Evolutionary conservation across 1,140 invertebrate species (phyloP).

Genomic region (Drosophila miranda): DNA sequence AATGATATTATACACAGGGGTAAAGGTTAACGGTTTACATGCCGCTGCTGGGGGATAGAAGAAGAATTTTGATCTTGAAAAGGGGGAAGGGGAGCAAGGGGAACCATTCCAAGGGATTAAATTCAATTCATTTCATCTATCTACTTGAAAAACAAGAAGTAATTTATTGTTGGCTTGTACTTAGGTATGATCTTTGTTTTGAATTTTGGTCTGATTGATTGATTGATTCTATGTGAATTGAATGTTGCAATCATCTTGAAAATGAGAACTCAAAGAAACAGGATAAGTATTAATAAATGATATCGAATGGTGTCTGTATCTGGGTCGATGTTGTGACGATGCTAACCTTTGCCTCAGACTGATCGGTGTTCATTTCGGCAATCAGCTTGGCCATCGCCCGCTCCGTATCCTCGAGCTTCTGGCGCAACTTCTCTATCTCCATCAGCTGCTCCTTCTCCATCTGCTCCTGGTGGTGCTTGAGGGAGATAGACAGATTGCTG

Average conservation of each 20-base stretch:
- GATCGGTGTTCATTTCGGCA: slow-evolving; percentile 82
- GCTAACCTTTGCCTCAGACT: slow-evolving; percentile 82
- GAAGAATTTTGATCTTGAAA: slow-evolving; percentile 1
- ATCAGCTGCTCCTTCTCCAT: slow-evolving; percentile 80
- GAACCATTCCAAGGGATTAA: slow-evolving; percentile 40
- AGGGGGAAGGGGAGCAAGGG: slow-evolving; percentile 3
- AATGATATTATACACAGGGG: slow-evolving; percentile 8
- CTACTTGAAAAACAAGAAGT: slow-evolving; percentile 53
- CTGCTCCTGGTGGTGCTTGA: slow-evolving; percentile 67
- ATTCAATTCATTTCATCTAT: slow-evolving; percentile 10
- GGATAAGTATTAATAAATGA: slow-evolving; percentile 62
- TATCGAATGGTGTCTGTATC: slow-evolving; percentile 19
- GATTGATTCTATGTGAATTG: slow-evolving; percentile 48
- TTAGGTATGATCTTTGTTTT: slow-evolving; percentile 67
- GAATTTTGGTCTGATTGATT: slow-evolving; percentile 22
- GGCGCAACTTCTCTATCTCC: slow-evolving; percentile 81
- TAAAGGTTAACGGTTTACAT: neutral
- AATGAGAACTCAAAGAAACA: slow-evolving; percentile 66
- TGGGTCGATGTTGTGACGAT: slow-evolving; percentile 20
- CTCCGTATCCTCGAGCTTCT: slow-evolving; percentile 81
- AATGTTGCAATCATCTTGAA: slow-evolving; percentile 78
- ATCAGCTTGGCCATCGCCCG: slow-evolving; percentile 80
- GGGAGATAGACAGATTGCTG: slow-evolving; percentile 59
- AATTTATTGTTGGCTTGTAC: slow-evolving; percentile 61
- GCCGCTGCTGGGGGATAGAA: neutral